Percentiles rank a stretch among this genome's conserved stretches.
Conservation (phyloP, 2,797 vertebrate species). For the Tauraco hartlaubi region DNA sequence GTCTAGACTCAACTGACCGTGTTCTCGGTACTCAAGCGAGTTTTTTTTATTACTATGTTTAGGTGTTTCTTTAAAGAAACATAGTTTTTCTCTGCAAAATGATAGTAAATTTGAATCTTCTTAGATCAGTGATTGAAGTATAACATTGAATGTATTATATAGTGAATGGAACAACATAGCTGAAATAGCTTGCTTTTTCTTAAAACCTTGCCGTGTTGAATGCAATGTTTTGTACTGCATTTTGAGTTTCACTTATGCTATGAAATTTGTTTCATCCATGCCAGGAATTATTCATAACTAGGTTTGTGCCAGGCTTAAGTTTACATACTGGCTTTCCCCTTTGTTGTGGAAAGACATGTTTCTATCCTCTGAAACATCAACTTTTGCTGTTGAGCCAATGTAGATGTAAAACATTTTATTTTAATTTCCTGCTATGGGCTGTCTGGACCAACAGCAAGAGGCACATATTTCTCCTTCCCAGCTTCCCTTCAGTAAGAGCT, state of each 20-base stretch:
- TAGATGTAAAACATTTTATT: not conserved
- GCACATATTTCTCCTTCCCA: not conserved
- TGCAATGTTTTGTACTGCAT: not conserved
- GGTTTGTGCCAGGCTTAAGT: not conserved
- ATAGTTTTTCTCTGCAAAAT: not conserved
- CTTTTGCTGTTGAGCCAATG: not conserved
- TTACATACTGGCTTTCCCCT: not conserved
- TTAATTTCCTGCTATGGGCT: not conserved
- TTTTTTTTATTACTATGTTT: not conserved
- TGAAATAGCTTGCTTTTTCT: conserved; percentile 11
- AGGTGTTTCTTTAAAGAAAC: not conserved
- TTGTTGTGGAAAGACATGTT: not conserved
- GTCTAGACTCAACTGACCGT: not conserved
- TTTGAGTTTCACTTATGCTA: not conserved
- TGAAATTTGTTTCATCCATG: not conserved
- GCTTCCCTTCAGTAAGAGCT: not conserved
- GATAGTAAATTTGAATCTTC: not conserved
- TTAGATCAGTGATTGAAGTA: not conserved
- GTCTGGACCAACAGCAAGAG: not conserved
- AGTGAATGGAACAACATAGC: not conserved
- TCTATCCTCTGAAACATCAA: not conserved
- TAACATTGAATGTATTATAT: not conserved
- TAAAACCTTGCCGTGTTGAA: not conserved
- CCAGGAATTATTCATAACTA: not conserved
- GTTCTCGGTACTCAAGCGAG: not conserved